phyloP scores from a whole-genome alignment of 2,113 vertebrate genomes.

The Microtus ochrogaster region DNA sequence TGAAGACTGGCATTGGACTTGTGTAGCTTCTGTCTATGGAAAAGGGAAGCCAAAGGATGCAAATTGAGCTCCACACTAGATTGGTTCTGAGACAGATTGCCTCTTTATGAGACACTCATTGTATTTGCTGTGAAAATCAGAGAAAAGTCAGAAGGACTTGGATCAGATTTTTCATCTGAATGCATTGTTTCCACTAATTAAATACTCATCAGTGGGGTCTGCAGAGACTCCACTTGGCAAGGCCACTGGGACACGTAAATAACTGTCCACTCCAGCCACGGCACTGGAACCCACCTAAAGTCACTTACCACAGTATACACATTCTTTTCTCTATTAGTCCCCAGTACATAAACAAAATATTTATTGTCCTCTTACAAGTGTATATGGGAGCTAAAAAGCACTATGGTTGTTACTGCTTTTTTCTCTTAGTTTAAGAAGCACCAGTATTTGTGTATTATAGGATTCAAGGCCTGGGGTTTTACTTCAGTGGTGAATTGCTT shows the following conservation, averaged over 20 bases:
- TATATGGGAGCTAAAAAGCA: background rate
- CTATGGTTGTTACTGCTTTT: background rate
- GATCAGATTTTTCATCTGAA: conserved; percentile 38
- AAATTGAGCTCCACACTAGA: background rate
- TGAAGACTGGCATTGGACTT: fast-evolving
- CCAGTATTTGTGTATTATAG: background rate
- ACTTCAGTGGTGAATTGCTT: background rate
- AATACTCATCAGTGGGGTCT: conserved; percentile 41
- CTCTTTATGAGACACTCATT: conserved; percentile 40
- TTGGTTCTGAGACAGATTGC: background rate
- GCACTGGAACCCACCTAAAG: background rate
- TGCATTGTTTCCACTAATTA: conserved; percentile 51
- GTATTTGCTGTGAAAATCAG: conserved; percentile 4
- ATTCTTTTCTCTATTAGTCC: background rate
- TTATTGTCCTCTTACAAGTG: background rate
- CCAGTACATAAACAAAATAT: conserved; percentile 16
- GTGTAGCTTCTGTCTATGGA: background rate
- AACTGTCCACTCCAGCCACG: background rate
- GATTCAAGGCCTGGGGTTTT: background rate
- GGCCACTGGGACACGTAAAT: background rate
- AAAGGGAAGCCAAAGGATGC: background rate
- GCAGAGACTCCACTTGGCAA: conserved; percentile 30
- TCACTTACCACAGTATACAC: background rate
- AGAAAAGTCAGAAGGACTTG: background rate
- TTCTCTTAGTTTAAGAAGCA: conserved; percentile 28